Conservation (phyloP, 2,888 invertebrate genomes). For the Eustalomyia histrio region DNA sequence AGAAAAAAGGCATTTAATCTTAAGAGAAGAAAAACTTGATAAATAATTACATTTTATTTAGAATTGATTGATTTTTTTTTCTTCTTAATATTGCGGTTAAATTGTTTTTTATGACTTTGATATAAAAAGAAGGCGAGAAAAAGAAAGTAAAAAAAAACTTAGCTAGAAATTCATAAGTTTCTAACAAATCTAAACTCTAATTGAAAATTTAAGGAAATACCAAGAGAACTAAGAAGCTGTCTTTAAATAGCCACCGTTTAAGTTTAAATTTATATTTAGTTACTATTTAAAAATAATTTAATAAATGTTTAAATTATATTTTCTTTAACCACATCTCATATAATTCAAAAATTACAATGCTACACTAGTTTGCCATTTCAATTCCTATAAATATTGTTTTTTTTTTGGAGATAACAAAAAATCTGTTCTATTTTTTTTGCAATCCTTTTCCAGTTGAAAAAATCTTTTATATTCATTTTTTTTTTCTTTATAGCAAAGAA, state of each 20-base stretch:
- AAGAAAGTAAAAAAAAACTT: background rate
- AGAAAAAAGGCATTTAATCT: background rate
- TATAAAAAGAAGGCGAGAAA: no score
- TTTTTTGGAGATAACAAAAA: conserved; percentile 6
- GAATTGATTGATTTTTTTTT: background rate
- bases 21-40: background rate
- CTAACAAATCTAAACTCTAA: no score
- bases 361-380: conserved; percentile 4
- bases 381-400: conserved; percentile 17
- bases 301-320: no score
- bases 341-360: background rate
- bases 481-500: background rate
- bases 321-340: background rate
- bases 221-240: no score
- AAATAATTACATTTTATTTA: conserved; percentile 1
- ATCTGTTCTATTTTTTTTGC: conserved; percentile 12
- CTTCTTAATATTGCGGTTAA: background rate
- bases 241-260: no score
- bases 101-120: background rate
- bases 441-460: conserved; percentile 40
- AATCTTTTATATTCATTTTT: conserved; percentile 30
- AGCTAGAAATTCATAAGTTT: background rate
- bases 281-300: no score
- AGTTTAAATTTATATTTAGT: no score
- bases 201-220: no score